Base-by-base conservation (phyloP, 2,113 vertebrate genomes). In the Parotia lawesii region DNA sequence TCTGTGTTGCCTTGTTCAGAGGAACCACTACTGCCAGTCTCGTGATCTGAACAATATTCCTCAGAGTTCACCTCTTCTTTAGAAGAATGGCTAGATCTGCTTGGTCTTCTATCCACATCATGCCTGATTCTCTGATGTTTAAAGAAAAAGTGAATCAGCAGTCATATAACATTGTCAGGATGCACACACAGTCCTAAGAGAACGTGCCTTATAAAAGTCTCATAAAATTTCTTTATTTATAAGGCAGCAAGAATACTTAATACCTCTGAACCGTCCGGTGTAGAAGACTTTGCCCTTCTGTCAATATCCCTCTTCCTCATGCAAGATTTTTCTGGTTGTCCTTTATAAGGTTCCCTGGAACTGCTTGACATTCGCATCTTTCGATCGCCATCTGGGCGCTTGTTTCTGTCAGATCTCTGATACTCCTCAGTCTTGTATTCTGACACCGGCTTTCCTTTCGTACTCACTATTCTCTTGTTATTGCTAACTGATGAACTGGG, bases 41-140 rank as follows among this genome's bases (percentile, higher is more conserved):
- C 98, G 1, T 94, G 98, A 66, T 99, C 99, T 5, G 99, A 99
- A 42, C 97, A 99, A 44, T 99, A 99, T 7, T 99, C 99, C 53
- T 99, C 99, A 80, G 99, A 99, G 87, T 98, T 98, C 60, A 97
- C 97, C 31, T 98, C 98, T 38, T 98, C 98, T 71, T 98, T 99
- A 64, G 98, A 99, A 61, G 98, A 98, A 58, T 98, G 99, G 92
- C 98, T 99, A 89, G 98, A 98, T 94, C 98, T 97, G 96, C 98
- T 98, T 33, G 96, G 96, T 69, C 97, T 97, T 90, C 97, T 98
- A 96, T 98, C 98, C 87, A 98, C 97, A 58, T 98, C 97, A 96
- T 97, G 96, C 95, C 98, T 82, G 93, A 98, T 91, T 97, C 99
- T 99, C 98, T 99, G 97, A 97, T 96, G 95, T 97, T 98, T 97